phyloP scores from a whole-genome alignment of 1,140 invertebrate species.

The Ostrea edulis region DNA sequence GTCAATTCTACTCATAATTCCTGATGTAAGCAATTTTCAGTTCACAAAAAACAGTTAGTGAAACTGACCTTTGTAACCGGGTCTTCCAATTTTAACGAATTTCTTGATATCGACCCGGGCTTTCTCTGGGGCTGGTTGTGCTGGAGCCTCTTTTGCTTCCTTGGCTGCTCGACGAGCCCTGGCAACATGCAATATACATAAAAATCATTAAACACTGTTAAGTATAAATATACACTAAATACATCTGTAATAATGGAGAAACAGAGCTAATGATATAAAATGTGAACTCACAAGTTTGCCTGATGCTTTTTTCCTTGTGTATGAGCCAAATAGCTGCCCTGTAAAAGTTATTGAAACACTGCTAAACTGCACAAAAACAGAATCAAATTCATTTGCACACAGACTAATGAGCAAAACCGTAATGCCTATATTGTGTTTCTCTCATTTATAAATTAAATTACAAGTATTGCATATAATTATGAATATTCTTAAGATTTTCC shows the following conservation, averaged over 20 bases:
- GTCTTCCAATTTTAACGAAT: conserved; percentile 99
- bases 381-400: too few species aligned
- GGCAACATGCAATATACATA: conserved; percentile 4
- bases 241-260: not conserved
- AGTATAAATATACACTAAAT: too few species aligned
- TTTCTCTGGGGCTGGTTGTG: conserved; percentile 93
- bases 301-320: conserved; percentile 99
- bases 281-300: conserved; percentile 88
- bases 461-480: too few species aligned
- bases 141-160: conserved; percentile 97
- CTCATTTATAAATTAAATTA: too few species aligned
- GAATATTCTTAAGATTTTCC: too few species aligned
- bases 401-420: too few species aligned
- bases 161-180: conserved; percentile 96
- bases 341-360: conserved; percentile 38
- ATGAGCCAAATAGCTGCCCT: conserved; percentile 98
- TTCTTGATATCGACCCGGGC: conserved; percentile 98
- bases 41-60: too few species aligned
- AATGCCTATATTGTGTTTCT: too few species aligned
- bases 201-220: not conserved
- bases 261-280: not conserved
- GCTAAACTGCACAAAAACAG: too few species aligned
- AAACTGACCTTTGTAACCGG: conserved; percentile 91
- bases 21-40: too few species aligned
- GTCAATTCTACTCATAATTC: too few species aligned